Percentiles rank a stretch among this genome's conserved stretches.
These are phyloP conservation scores for Neolamprologus caudopunctatus DNA, from an alignment of 2,113 vertebrate genomes.

Conservation along the genomic window DNA sequence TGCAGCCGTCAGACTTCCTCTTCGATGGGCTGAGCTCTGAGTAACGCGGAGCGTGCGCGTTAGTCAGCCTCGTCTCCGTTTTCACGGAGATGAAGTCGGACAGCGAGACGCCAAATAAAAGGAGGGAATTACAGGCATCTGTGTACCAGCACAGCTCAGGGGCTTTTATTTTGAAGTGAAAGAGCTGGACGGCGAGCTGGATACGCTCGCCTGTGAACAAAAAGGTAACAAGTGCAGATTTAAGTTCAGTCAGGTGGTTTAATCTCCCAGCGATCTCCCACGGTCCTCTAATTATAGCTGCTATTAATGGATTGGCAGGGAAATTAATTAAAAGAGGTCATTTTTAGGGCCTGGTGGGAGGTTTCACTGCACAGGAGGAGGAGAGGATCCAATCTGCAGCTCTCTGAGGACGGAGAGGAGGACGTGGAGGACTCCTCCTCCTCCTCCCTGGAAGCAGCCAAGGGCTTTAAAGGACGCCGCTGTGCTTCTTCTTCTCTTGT, in stretches of 20 bases:
- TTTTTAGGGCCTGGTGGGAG: constrained; percentile 55
- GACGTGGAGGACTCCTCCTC: neutral
- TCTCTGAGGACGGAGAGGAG: neutral
- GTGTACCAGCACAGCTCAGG: neutral
- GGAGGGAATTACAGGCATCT: accelerated
- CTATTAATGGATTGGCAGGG: constrained; percentile 52
- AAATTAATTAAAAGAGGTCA: constrained; percentile 57
- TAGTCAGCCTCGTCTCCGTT: neutral
- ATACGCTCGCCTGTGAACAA: neutral
- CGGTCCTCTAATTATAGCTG: constrained; percentile 55
- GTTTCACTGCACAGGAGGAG: constrained; percentile 19
- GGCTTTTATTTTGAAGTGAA: neutral
- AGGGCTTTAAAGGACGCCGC: neutral
- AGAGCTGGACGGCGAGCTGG: neutral
- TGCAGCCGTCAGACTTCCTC: neutral
- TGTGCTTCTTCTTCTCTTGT: neutral
- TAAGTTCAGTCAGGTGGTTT: constrained; percentile 35
- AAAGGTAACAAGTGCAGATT: constrained; percentile 20
- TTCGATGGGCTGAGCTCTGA: neutral
- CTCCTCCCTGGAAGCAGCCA: neutral
- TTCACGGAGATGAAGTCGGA: neutral
- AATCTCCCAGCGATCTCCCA: constrained; percentile 34
- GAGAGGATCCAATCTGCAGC: constrained; percentile 25
- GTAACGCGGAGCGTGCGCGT: neutral
- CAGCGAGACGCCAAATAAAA: neutral